These are phyloP conservation scores for Argyra leucocephala DNA, from an alignment of 2,888 invertebrate genomes.

Conservation along the genomic window DNA sequence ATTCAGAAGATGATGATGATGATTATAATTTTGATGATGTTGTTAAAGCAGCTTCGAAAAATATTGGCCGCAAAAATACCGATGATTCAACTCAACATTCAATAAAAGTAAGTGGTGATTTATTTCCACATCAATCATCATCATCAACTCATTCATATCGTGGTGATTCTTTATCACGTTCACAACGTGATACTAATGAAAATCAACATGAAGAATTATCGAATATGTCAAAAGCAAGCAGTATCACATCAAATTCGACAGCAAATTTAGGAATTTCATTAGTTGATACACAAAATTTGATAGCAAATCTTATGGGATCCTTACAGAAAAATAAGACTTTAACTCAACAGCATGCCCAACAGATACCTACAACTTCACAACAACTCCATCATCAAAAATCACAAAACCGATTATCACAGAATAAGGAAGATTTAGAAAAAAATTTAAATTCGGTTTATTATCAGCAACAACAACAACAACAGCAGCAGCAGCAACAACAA, in stretches of 20 bases:
- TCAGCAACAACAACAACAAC: background rate
- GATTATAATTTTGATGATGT: constrained; percentile 79
- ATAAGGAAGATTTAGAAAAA: background rate
- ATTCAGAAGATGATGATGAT: constrained; percentile 63
- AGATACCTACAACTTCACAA: background rate
- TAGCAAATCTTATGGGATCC: constrained; percentile 55
- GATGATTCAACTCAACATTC: constrained; percentile 39
- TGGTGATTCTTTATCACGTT: constrained; percentile 29
- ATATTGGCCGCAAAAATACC: constrained; percentile 54
- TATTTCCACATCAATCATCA: background rate
- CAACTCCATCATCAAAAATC: background rate
- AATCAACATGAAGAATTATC: constrained; percentile 28
- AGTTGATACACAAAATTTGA: constrained; percentile 52
- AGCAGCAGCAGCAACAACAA: background rate
- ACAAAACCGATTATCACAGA: background rate
- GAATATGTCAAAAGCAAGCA: constrained; percentile 34
- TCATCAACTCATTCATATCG: background rate
- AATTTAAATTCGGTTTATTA: background rate
- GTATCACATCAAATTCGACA: constrained; percentile 14
- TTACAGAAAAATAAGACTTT: constrained; percentile 37
- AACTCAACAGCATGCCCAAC: background rate
- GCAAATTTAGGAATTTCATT: constrained; percentile 37
- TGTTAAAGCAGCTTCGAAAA: constrained; percentile 64
- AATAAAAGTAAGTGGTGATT: background rate
- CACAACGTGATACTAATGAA: constrained; percentile 14